Base-by-base conservation (phyloP, 1,140 invertebrate genomes). In the Aricia agestis region DNA sequence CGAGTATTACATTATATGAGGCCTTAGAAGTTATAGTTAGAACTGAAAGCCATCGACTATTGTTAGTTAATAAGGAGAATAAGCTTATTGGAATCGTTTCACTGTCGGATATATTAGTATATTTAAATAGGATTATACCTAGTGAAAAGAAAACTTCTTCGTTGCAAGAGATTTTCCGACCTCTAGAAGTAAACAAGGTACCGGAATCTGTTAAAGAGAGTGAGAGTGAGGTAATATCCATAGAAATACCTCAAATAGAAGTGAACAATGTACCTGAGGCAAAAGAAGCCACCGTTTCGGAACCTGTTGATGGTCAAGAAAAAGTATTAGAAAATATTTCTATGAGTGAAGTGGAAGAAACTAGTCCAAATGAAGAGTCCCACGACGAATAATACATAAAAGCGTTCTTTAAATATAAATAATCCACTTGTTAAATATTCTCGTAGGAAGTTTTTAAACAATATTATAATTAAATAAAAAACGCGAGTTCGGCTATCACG, bases 11-110 rank as follows among this genome's bases (percentile, higher is more conserved):
- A 76, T 87, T 91, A 82, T 91, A 91, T 68, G 89, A 91, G 89
- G 89, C 89, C 87, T 91, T 91, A 89, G 89, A 91, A 91, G 84
- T 91, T 82, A 91, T 91, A 79, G 89, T 91, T 80, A 91, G 89
- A 89, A 91, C 89, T 81, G 89, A 90, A 81, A 91, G 89, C 87
- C 89, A 91, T 91, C 87, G 89, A 89, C 81, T 91, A 82, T 83
- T 91, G 74, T 82, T 91, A 88, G 86, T 90, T 36, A 88, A 87
- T 89, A 90, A 83, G 81, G 87, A 91, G 74, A 78, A 88, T 81
- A 90, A 86, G 77, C 82, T 91, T 69, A 78, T 86, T 71, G 89
- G 87, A 65, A 87, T 91, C 74, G 87, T 91, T 81, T 91, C 89
- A 66, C 72, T 91, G 18, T 91, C 89, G 69, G 89, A 91, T 84